These are phyloP conservation scores for Drosophila pandora DNA, from an alignment of 1,140 invertebrate genomes.

Conservation along the genomic window DNA sequence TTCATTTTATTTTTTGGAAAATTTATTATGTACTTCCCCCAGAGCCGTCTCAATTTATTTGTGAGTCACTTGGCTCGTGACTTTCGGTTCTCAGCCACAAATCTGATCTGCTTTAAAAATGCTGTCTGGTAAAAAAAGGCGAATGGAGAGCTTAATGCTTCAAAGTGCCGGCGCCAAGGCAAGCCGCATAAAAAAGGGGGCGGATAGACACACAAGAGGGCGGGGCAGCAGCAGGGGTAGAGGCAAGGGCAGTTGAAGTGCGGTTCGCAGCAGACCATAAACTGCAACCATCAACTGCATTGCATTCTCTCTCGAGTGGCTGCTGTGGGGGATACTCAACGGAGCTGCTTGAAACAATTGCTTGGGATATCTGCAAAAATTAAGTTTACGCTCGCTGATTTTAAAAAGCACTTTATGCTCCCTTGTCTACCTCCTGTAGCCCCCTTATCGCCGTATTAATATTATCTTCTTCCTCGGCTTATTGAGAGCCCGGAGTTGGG, in stretches of 20 bases:
- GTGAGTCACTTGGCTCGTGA: conserved; percentile 53
- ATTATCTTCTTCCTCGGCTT: conserved; percentile 37
- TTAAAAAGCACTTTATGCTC: conserved; percentile 62
- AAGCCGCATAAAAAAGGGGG: conserved; percentile 28
- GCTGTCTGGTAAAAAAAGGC: conserved; percentile 48
- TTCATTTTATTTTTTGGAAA: conserved; percentile 1
- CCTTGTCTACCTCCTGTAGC: neutral
- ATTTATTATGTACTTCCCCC: conserved; percentile 12
- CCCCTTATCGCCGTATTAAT: neutral
- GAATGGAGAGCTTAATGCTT: conserved; percentile 51
- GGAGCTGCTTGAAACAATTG: conserved; percentile 60
- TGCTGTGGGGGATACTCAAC: conserved; percentile 44
- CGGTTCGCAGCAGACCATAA: conserved; percentile 66
- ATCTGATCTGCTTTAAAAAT: conserved; percentile 61
- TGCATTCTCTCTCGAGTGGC: conserved; percentile 48
- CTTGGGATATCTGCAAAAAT: conserved; percentile 69
- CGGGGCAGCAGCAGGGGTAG: neutral
- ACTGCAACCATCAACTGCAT: conserved; percentile 67
- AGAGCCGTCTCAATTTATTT: conserved; percentile 9
- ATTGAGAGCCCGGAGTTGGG: conserved; percentile 10
- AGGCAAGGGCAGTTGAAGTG: conserved; percentile 4
- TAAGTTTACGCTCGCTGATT: conserved; percentile 74
- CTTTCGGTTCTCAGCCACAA: conserved; percentile 58
- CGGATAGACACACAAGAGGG: neutral
- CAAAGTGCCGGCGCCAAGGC: conserved; percentile 30